Evolutionary conservation across 2,888 invertebrate genomes (phyloP), one percentile per base, ranked within the genome.

Genomic region (Drosophila pullipes): DNA sequence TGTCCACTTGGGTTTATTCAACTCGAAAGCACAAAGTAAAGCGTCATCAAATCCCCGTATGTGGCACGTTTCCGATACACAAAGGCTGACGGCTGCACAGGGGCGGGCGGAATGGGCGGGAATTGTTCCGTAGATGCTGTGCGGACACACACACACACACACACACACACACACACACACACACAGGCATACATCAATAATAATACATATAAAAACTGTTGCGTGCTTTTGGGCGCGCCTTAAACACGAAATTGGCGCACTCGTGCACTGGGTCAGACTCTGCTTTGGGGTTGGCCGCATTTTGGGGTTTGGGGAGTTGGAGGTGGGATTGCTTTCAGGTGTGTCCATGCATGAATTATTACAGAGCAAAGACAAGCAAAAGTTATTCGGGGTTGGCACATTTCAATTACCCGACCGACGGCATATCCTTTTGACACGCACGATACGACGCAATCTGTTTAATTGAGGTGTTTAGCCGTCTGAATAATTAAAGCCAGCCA

Each of bases 401-500:
- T 69, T 74, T 81, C 71, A 84, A 84, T 78, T 81, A 71, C 63
- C 63, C 66, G 59, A 59, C 61, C n/a, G 58, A 10, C 31, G 57
- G 52, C 76, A 80, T 76, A 75, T 66, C 44, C 82, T 72, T 82
- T 72, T 64, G 86, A 71, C 85, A 85, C 85, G 85, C 85, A 82
- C 69, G 25, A 33, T n/a, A 13, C 59, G 35, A 74, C 68, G 74
- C 90, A 85, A 85, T 85, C 85, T 89, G 73, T 89, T 83, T 90
- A 85, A 85, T 85, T 85, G 89, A 80, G 86, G 75, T 85, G 90
- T 85, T 85, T 85, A 89, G 75, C 81, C 80, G 58, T 72, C 74
- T 85, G 73, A 88, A 90, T 85, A 90, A 89, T 85, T 74, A 75
- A 90, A 64, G 44, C 35, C 35, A 55, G 61, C 68, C 60, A 55